Evolutionary conservation across 2,797 vertebrate species (phyloP).

Genomic region (Miichthys miiuy): DNA sequence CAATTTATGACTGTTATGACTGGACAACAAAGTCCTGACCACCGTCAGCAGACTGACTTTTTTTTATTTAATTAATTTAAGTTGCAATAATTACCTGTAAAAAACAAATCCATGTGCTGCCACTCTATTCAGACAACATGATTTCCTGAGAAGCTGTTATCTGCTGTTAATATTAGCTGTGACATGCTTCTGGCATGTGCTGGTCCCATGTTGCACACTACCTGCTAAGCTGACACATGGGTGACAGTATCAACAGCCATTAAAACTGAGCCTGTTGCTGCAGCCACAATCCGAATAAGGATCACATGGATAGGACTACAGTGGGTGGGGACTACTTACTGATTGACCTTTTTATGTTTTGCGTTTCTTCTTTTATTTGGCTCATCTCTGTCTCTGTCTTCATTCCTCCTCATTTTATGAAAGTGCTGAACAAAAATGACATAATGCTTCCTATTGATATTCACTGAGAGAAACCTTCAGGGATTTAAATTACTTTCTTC

Average conservation of each 20-base stretch:
- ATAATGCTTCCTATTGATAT: constrained; percentile 59
- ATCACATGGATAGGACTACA: constrained; percentile 1
- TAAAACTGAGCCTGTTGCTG: not conserved
- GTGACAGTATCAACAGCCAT: not conserved
- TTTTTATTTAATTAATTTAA: no score
- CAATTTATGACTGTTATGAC: no score
- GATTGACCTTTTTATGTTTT: not conserved
- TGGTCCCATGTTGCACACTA: not conserved
- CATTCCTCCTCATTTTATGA: constrained; percentile 14
- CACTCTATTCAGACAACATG: not conserved
- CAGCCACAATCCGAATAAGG: not conserved
- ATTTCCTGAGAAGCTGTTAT: constrained; percentile 12
- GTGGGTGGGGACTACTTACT: not conserved
- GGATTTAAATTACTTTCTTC: constrained; percentile 61
- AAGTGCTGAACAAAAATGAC: constrained; percentile 34
- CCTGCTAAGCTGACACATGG: constrained; percentile 1
- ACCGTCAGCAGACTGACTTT: no score
- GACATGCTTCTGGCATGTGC: not conserved
- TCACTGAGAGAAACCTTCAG: constrained; percentile 55
- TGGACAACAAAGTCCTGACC: no score
- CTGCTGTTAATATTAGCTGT: constrained; percentile 34
- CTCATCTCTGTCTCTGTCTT: not conserved
- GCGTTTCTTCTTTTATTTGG: not conserved
- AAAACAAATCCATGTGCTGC: not conserved
- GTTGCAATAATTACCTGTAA: no score